Evolutionary conservation across 2,888 invertebrate genomes (phyloP).

Genomic region (Megamerina dolium): DNA sequence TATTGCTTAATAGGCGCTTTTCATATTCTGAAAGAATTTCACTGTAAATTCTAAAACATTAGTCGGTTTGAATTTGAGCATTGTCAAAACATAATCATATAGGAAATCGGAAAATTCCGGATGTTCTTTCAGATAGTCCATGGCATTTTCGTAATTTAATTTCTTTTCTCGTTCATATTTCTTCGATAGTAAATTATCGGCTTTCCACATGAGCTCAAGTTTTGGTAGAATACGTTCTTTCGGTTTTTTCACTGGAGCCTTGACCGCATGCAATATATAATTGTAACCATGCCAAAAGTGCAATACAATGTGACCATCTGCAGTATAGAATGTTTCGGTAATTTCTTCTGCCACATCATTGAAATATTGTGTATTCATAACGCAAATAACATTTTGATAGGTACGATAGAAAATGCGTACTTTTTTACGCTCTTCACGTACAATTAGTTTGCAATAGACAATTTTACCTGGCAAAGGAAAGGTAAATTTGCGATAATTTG

Average conservation of each 20-base stretch:
- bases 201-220: constrained; percentile 37
- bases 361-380: constrained; percentile 37
- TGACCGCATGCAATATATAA: constrained; percentile 36
- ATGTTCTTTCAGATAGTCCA: constrained; percentile 28
- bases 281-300: constrained; percentile 41
- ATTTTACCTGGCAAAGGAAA: constrained; percentile 29
- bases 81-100: constrained; percentile 36
- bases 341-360: constrained; percentile 35
- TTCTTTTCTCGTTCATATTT: constrained; percentile 28
- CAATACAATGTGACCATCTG: constrained; percentile 33
- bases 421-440: constrained; percentile 29
- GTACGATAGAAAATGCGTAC: constrained; percentile 37
- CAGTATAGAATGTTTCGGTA: constrained; percentile 35
- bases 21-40: constrained; percentile 36
- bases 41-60: constrained; percentile 37
- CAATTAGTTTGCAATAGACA: constrained; percentile 30
- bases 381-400: constrained; percentile 28
- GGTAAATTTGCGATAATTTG: too few relatives aligned
- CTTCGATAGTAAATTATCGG: constrained; percentile 22
- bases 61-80: constrained; percentile 38
- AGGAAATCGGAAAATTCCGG: constrained; percentile 36
- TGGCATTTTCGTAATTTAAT: constrained; percentile 32
- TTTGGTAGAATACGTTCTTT: constrained; percentile 28
- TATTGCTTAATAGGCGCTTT: constrained; percentile 3
- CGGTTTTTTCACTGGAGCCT: constrained; percentile 23